phyloP scores from a whole-genome alignment of 2,888 invertebrate species.

The Spicauda simplicius region DNA sequence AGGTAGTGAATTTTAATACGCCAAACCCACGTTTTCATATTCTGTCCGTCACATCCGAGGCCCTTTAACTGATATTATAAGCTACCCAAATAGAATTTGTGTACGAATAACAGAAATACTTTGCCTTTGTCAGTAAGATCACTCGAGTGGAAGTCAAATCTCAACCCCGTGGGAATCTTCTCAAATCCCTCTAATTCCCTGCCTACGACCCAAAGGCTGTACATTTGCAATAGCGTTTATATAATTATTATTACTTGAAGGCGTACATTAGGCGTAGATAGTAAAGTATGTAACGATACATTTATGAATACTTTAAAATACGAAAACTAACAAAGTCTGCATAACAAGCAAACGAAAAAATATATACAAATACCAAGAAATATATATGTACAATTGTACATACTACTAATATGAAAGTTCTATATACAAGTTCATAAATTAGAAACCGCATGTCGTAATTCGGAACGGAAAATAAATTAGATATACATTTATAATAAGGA shows the following conservation, averaged over 20 bases:
- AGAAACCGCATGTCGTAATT: too few species aligned
- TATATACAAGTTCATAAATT: too few species aligned
- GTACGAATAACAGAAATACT: slow-evolving; percentile 19
- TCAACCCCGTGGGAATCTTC: slow-evolving; percentile 26
- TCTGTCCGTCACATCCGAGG: background rate
- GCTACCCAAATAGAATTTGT: slow-evolving; percentile 20
- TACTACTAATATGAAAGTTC: too few species aligned
- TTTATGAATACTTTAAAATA: too few species aligned
- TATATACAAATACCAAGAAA: too few species aligned
- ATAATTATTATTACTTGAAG: slow-evolving; percentile 7
- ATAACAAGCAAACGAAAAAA: too few species aligned
- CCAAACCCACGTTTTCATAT: background rate
- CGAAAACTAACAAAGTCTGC: too few species aligned
- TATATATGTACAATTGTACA: too few species aligned
- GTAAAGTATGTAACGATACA: too few species aligned
- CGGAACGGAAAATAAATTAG: too few species aligned
- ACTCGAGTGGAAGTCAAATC: slow-evolving; percentile 25
- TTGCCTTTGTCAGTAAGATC: slow-evolving; percentile 19
- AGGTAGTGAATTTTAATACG: slow-evolving; percentile 30
- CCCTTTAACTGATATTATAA: slow-evolving; percentile 16
- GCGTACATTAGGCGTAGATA: background rate
- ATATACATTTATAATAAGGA: too few species aligned
- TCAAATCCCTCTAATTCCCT: slow-evolving; percentile 28
- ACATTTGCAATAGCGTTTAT: slow-evolving; percentile 7
- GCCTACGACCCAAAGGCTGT: slow-evolving; percentile 16